Evolutionary conservation across 2,888 invertebrate genomes (phyloP).

Genomic region (Epinotia ramella): DNA sequence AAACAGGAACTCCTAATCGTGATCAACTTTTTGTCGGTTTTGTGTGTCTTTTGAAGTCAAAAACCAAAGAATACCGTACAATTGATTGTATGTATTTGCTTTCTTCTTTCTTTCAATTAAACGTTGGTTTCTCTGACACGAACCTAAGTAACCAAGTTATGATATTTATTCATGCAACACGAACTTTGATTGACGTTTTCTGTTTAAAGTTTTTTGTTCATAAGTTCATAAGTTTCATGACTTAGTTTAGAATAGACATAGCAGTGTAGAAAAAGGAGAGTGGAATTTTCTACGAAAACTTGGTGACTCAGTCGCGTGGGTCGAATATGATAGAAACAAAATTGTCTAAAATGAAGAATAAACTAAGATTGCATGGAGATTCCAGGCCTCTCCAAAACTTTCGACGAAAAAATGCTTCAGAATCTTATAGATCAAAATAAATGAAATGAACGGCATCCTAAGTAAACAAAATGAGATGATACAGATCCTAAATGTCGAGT

Average conservation of each 20-base stretch:
- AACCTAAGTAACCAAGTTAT: background rate
- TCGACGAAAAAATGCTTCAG: background rate
- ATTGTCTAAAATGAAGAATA: background rate
- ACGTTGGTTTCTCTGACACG: constrained; percentile 28
- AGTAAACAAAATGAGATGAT: constrained; percentile 16
- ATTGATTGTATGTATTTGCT: no score
- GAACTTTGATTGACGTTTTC: background rate
- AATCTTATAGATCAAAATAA: background rate
- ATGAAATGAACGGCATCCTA: background rate
- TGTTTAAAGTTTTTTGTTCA: no score
- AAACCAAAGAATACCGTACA: background rate
- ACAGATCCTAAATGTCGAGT: constrained; percentile 28
- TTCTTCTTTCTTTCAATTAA: background rate
- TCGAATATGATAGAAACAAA: background rate
- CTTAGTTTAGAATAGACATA: no score
- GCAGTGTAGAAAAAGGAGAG: no score
- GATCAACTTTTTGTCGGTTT: constrained; percentile 28
- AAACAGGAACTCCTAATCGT: constrained; percentile 32
- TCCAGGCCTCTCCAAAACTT: no score
- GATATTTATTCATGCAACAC: background rate
- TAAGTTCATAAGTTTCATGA: no score
- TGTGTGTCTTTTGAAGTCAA: constrained; percentile 26
- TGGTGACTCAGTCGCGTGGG: background rate
- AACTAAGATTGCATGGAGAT: background rate
- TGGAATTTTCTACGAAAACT: no score